A percentile compares a stretch with the other conserved stretches of the same genome.
phyloP scores from a whole-genome alignment of 2,797 vertebrate species.

The Catharus ustulatus region DNA sequence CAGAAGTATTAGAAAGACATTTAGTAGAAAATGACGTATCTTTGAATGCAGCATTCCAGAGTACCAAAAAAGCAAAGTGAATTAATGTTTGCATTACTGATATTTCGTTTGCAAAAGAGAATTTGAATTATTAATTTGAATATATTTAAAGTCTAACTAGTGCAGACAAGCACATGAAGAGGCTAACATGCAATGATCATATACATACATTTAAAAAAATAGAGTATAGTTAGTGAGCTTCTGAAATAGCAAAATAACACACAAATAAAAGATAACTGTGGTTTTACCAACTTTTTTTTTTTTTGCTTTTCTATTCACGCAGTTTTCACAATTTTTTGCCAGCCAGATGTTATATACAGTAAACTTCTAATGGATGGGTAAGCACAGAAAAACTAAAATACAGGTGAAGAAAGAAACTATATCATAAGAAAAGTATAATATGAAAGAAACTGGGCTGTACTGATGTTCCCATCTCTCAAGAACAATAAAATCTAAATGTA shows the following conservation, averaged over 20 bases:
- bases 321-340: not conserved
- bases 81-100: conserved; percentile 28
- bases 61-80: conserved; percentile 33
- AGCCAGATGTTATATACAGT: not conserved
- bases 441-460: not conserved
- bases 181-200: not conserved
- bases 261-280: not conserved
- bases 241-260: not conserved
- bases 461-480: not conserved
- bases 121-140: conserved; percentile 21
- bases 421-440: not conserved
- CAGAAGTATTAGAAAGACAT: conserved; percentile 60
- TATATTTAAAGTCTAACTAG: conserved; percentile 1
- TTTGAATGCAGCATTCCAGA: conserved; percentile 29
- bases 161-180: not conserved
- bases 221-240: not conserved
- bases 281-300: not conserved
- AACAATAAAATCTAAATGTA: not conserved
- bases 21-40: conserved; percentile 58
- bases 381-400: conserved; percentile 10
- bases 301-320: not conserved
- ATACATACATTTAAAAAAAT: not conserved
- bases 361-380: not conserved
- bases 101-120: conserved; percentile 30
- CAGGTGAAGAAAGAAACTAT: not conserved